Base-by-base conservation (phyloP, 2,888 invertebrate species). In the Eucriotettix oculatus region DNA sequence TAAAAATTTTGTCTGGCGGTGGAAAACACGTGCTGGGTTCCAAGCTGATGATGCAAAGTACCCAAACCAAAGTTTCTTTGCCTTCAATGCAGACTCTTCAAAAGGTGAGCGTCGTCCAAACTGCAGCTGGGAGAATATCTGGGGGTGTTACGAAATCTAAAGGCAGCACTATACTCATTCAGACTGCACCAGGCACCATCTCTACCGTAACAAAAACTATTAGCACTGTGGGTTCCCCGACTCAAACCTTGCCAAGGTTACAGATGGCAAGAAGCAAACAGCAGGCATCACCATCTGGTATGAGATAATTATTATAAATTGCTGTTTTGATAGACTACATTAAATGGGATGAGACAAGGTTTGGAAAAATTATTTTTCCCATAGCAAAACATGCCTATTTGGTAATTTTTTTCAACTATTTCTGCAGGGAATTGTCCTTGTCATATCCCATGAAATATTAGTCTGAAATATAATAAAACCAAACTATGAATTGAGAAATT, bases 1-100 rank as follows among this genome's bases (percentile, higher is more conserved):
- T 73, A 10, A 72, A 72, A 67, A 71, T 70, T 10, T 66, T 73
- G 3, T 72, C 73, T 54, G 69, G 72, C 1, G 72, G 71, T 43
- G 69, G 67, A 57, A 58, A 58, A 52, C 58, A 58, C 41, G 16
- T 53, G 11, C 44, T 58, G 17, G 62, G 58, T 10, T 48, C 62
- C 16, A 62, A 62, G 42, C 52, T 62, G 42, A 58, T 52, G 41
- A 60, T 62, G 62, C 60, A 62, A 42, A 62, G 62, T 48, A 57
- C 59, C 9, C 62, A 58, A 53, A 60, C 62, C 14, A 62, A 62
- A 57, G 60, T 62, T n/a, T 42, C 58, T 12, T 42, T 61, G 43
- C 61, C 61, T 40, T 56, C 61, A 43, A 53, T 59, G 54, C 55
- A 16, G 2, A 58, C 52, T 17, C 16, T 58, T 40, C 55, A 58